These are phyloP conservation scores for Tetropium fuscum DNA, from an alignment of 2,888 invertebrate species.

Conservation along the genomic window DNA sequence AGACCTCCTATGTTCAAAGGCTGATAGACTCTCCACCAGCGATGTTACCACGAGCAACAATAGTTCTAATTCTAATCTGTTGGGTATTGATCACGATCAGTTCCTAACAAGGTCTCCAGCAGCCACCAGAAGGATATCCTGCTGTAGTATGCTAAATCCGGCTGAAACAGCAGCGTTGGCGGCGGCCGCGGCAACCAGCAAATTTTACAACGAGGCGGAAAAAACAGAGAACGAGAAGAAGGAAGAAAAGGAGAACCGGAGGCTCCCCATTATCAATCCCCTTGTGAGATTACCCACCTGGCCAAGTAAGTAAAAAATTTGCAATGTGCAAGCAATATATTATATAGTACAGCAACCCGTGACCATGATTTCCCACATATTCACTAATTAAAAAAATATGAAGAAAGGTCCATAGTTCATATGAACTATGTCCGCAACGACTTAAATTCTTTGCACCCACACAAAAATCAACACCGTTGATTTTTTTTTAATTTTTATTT, in stretches of 20 bases:
- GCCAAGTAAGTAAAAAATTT: conserved; percentile 76
- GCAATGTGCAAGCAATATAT: too few species aligned
- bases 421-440: too few species aligned
- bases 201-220: conserved; percentile 63
- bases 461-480: too few species aligned
- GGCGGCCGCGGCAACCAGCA: conserved; percentile 72
- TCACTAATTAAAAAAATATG: too few species aligned
- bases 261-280: conserved; percentile 91
- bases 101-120: conserved; percentile 83
- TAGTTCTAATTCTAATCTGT: conserved; percentile 72
- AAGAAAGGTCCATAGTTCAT: too few species aligned
- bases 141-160: conserved; percentile 88
- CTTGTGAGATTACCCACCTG: conserved; percentile 88
- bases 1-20: conserved; percentile 57
- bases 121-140: conserved; percentile 90
- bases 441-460: too few species aligned
- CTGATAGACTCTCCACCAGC: conserved; percentile 59
- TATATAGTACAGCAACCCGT: too few species aligned
- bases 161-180: conserved; percentile 73
- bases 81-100: conserved; percentile 73
- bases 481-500: too few species aligned
- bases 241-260: conserved; percentile 68
- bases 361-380: too few species aligned
- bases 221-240: conserved; percentile 61
- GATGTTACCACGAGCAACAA: conserved; percentile 61